Conservation (phyloP, 1,140 invertebrate genomes). For the Potamilus streckersoni region DNA sequence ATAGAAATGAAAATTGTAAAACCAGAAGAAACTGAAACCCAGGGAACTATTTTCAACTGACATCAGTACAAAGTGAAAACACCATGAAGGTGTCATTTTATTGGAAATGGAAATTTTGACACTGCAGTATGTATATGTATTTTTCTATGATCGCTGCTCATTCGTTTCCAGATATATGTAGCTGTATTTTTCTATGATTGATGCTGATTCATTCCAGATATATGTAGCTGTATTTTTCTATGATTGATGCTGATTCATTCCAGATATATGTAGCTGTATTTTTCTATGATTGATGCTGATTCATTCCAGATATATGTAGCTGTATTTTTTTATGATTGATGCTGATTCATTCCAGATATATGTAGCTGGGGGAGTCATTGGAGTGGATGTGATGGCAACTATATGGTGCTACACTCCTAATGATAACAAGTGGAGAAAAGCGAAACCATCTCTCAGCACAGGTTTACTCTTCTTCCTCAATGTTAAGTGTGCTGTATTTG, state of each 20-base stretch:
- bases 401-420: conserved; percentile 41
- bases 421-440: conserved; percentile 38
- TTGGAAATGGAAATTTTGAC: background rate
- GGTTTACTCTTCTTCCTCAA: conserved; percentile 11
- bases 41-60: too few species aligned
- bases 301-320: conserved; percentile 24
- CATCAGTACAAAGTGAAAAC: too few species aligned
- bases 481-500: too few species aligned
- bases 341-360: conserved; percentile 36
- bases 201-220: conserved; percentile 23
- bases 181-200: conserved; percentile 2
- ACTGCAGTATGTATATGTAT: background rate
- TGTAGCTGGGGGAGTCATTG: conserved; percentile 35
- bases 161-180: conserved; percentile 38
- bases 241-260: background rate
- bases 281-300: background rate
- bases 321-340: background rate
- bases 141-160: background rate
- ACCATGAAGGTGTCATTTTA: background rate
- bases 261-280: conserved; percentile 41
- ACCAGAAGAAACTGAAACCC: too few species aligned
- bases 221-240: conserved; percentile 30
- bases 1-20: too few species aligned
- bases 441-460: conserved; percentile 13
- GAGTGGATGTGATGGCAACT: conserved; percentile 19